These are phyloP conservation scores for Nycteola revayana DNA, from an alignment of 2,888 invertebrate species.

Conservation along the genomic window DNA sequence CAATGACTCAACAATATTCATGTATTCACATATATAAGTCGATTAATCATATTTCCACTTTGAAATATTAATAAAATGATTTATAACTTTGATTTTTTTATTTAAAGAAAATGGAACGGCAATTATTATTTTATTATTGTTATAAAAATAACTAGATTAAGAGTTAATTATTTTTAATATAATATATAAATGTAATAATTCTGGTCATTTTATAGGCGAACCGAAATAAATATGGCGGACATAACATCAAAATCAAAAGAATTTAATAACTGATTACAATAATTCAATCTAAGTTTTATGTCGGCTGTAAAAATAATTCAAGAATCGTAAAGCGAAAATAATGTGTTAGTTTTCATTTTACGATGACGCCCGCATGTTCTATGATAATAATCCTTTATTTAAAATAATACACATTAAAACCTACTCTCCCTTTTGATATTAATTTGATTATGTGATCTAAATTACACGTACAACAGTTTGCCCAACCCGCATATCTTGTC, in stretches of 20 bases:
- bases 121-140: too few species aligned
- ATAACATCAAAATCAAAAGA: constrained; percentile 17
- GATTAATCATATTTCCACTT: too few species aligned
- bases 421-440: constrained; percentile 5
- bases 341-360: constrained; percentile 59
- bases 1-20: too few species aligned
- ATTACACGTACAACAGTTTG: constrained; percentile 4
- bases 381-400: constrained; percentile 29
- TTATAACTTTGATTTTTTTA: too few species aligned
- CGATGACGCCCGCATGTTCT: constrained; percentile 57
- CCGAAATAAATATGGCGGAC: neutral
- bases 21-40: too few species aligned
- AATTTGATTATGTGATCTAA: constrained; percentile 4
- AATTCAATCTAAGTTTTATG: constrained; percentile 58
- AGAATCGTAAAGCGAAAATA: constrained; percentile 59
- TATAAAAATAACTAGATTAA: too few species aligned
- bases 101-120: too few species aligned
- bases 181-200: too few species aligned
- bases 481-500: too few species aligned
- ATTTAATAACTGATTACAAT: constrained; percentile 25
- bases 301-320: constrained; percentile 57
- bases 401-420: constrained; percentile 19
- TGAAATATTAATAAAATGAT: too few species aligned
- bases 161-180: too few species aligned
- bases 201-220: too few species aligned